Base-by-base conservation (phyloP, 2,113 vertebrate genomes). In the Corvus moneduloides region DNA sequence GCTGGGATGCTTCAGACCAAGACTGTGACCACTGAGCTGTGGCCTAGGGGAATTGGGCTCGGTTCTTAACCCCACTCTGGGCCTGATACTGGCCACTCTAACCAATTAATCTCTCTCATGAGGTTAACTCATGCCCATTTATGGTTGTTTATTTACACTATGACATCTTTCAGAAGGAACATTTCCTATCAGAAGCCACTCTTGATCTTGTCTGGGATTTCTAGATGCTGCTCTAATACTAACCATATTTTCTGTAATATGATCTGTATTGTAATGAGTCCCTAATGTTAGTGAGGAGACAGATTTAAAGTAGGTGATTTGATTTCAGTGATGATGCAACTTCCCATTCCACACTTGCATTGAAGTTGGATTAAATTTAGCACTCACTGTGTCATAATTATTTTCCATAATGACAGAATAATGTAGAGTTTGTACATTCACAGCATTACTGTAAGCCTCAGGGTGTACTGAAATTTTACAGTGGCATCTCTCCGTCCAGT, bases 361-460 rank as follows among this genome's bases (percentile, higher is more conserved):
- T 58, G n/a, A 89, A 74, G 87, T 85, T 84, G 68, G 37, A 78
- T 90, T 89, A 85, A 73, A 79, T 95, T 30, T 63, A 87, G 62
- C 44, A 75, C 51, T 95, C 49, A 52, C 41, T 63, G 32, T 81
- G 35, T 66, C 44, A 55, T 56, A 95, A 69, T 94, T 88, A 59
- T 48, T n/a, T 86, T 90, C 63, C 37, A 11, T 76, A 87, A 84
- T 75, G 85, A 58, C 71, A 87, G 79, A 93, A 92, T 51, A 28
- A 39, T 91, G 35, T 72, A 61, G 56, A 89, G 18, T 63, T 91
- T 72, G 35, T 79, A 33, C 13, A 55, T 75, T 83, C n/a, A 62
- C 49, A 52, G 24, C 12, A 33, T 27, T 90, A 27, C 52, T 78
- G 16, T 66, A 69, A 58, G 26, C 67, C 72, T 88, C 54, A 83